These are phyloP conservation scores for Lasiurus borealis DNA, from an alignment of 2,113 vertebrate genomes.

Conservation along the genomic window DNA sequence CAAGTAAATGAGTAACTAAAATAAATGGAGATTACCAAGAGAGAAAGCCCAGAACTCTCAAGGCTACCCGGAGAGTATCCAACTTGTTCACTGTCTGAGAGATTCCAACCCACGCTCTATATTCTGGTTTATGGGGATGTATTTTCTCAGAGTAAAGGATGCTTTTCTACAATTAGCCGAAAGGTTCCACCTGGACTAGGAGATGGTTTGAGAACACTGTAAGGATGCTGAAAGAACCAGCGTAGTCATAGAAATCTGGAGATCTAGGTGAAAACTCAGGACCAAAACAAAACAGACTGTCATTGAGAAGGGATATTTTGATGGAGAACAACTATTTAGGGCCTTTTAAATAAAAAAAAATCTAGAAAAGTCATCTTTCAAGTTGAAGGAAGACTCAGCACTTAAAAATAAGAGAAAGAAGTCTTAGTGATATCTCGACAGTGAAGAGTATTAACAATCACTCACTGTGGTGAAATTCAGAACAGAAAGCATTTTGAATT, in stretches of 20 bases:
- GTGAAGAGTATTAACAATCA: constrained; percentile 63
- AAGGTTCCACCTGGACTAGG: background rate
- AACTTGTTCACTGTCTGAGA: background rate
- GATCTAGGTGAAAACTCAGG: background rate
- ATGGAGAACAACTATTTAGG: background rate
- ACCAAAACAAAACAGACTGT: background rate
- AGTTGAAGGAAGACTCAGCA: constrained; percentile 23
- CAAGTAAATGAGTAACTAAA: background rate
- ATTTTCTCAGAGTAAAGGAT: background rate
- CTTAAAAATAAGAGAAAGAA: constrained; percentile 58
- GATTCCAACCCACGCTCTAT: background rate
- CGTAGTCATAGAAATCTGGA: background rate
- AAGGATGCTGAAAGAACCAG: background rate
- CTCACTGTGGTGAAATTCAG: constrained; percentile 48
- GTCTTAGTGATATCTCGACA: constrained; percentile 54
- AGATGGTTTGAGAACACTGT: background rate
- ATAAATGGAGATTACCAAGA: background rate
- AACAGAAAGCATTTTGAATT: constrained; percentile 52
- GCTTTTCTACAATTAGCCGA: background rate
- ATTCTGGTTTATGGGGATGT: background rate
- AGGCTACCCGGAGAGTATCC: background rate
- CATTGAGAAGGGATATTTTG: background rate
- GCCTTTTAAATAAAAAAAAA: background rate
- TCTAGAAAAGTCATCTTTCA: constrained; percentile 56
- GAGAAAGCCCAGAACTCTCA: background rate